A percentile compares a stretch with the other conserved stretches of the same genome.
These are phyloP conservation scores for Sporophila hypoxantha DNA, from an alignment of 2,113 vertebrate genomes.

Conservation along the genomic window DNA sequence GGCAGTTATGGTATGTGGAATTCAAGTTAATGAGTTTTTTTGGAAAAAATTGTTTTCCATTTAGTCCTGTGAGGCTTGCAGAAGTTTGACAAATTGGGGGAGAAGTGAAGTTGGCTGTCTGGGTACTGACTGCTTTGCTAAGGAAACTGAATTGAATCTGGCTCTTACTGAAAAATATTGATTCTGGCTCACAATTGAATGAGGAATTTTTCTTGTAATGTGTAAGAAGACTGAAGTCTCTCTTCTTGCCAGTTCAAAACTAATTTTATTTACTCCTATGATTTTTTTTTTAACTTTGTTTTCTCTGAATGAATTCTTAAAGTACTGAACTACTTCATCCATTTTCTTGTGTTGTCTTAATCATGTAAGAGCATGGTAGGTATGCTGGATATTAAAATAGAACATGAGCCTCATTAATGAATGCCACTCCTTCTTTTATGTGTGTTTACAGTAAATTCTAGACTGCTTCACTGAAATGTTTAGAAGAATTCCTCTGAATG, in stretches of 20 bases:
- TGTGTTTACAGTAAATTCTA: conserved; percentile 46
- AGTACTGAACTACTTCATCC: conserved; percentile 24
- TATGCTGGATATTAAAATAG: neutral
- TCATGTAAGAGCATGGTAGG: neutral
- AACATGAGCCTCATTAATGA: neutral
- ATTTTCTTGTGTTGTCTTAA: conserved; percentile 29
- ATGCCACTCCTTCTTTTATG: conserved; percentile 30
- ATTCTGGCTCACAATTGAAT: conserved; percentile 61
- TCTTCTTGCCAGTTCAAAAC: conserved; percentile 41
- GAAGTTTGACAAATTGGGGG: conserved; percentile 5
- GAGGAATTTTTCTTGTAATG: conserved; percentile 54
- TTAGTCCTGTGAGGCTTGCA: conserved; percentile 24
- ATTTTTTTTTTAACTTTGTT: conserved; percentile 52
- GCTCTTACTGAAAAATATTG: conserved; percentile 60
- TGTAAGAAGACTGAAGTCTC: conserved; percentile 50
- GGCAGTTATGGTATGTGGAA: conserved; percentile 27
- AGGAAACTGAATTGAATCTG: conserved; percentile 56
- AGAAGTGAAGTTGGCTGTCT: conserved; percentile 13
- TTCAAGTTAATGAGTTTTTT: conserved; percentile 30
- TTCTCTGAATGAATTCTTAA: conserved; percentile 43
- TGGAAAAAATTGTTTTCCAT: conserved; percentile 15
- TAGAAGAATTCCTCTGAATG: neutral
- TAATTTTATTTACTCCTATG: conserved; percentile 51
- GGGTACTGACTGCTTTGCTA: conserved; percentile 29
- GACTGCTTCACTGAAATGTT: neutral